Percentiles rank a stretch among this genome's conserved stretches.
Conservation (phyloP, 2,113 vertebrate genomes). For the Paracyprichromis sp. region DNA sequence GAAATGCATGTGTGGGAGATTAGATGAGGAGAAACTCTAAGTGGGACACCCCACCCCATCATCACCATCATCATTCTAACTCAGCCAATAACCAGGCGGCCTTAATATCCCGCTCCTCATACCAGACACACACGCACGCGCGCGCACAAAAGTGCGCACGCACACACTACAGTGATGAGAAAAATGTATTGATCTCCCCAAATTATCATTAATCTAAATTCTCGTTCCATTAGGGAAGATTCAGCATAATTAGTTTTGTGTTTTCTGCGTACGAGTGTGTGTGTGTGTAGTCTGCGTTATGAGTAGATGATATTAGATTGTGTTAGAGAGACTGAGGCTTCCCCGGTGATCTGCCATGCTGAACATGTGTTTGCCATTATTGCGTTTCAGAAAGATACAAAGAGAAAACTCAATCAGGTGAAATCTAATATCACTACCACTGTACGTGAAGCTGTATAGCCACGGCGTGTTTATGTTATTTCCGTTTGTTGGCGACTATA, state of each 20-base stretch:
- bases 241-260: slow-evolving; percentile 64
- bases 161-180: slow-evolving; percentile 58
- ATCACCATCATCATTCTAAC: slow-evolving; percentile 27
- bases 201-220: slow-evolving; percentile 69
- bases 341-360: slow-evolving; percentile 59
- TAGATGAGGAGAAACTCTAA: slow-evolving; percentile 40
- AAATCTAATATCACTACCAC: slow-evolving; percentile 44
- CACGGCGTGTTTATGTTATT: not conserved
- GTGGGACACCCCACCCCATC: slow-evolving; percentile 42
- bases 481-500: slow-evolving; percentile 1
- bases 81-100: slow-evolving; percentile 55
- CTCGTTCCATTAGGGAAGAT: slow-evolving; percentile 67
- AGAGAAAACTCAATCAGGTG: slow-evolving; percentile 60
- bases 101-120: slow-evolving; percentile 54
- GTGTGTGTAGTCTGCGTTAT: slow-evolving; percentile 17
- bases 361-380: slow-evolving; percentile 70
- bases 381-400: slow-evolving; percentile 54
- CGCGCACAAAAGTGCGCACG: not conserved
- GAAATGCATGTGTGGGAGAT: slow-evolving; percentile 25
- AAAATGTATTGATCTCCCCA: slow-evolving; percentile 67
- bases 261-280: not conserved
- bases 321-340: slow-evolving; percentile 56
- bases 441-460: not conserved
- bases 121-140: slow-evolving; percentile 16
- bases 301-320: slow-evolving; percentile 65